phyloP scores from a whole-genome alignment of 2,888 invertebrate genomes.

The Spodoptera exigua region DNA sequence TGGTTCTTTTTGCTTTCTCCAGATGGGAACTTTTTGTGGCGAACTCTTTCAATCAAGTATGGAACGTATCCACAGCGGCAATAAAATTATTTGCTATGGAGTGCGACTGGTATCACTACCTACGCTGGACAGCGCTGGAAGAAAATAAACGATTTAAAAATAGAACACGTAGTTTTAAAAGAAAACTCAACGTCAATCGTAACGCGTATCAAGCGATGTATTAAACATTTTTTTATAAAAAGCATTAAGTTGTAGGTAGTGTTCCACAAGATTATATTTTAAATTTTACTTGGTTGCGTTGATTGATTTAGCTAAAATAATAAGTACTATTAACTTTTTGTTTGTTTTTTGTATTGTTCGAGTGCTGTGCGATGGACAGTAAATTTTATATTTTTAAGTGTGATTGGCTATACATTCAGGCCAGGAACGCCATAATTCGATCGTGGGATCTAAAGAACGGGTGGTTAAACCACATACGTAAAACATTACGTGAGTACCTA shows the following conservation, averaged over 20 bases:
- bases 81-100: constrained; percentile 51
- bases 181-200: constrained; percentile 51
- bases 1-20: constrained; percentile 23
- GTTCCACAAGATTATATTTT: constrained; percentile 13
- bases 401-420: constrained; percentile 69
- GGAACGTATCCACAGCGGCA: constrained; percentile 27
- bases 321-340: too few relatives aligned
- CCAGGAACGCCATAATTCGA: constrained; percentile 77
- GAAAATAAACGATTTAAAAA: constrained; percentile 60
- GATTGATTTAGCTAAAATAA: too few relatives aligned
- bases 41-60: constrained; percentile 46
- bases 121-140: constrained; percentile 46
- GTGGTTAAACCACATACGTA: constrained; percentile 69
- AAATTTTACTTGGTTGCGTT: constrained; percentile 27
- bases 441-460: constrained; percentile 77
- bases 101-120: constrained; percentile 29
- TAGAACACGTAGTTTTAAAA: constrained; percentile 56
- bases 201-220: constrained; percentile 29
- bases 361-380: constrained; percentile 63
- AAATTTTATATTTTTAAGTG: constrained; percentile 50
- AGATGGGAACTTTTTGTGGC: constrained; percentile 34
- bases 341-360: constrained; percentile 13
- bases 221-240: constrained; percentile 25
- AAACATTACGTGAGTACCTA: constrained; percentile 64
- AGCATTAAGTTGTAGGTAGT: constrained; percentile 14